These are phyloP conservation scores for Drosophila neotestacea DNA, from an alignment of 2,888 invertebrate species.

Conservation along the genomic window DNA sequence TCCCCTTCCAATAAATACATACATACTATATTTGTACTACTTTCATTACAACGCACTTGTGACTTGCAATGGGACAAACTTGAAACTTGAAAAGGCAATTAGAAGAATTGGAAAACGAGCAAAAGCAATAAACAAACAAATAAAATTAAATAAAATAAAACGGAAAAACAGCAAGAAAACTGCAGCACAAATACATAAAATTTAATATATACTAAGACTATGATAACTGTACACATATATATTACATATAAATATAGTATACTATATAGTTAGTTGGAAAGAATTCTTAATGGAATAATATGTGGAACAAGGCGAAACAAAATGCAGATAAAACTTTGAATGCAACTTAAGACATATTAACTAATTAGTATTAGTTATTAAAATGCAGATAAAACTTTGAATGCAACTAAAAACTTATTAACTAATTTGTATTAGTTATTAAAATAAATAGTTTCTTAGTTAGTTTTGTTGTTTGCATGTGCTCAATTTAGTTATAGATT, in stretches of 20 bases:
- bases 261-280: not conserved
- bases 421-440: not conserved
- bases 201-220: conserved; percentile 10
- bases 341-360: conserved; percentile 21
- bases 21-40: too few relatives aligned
- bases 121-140: conserved; percentile 16
- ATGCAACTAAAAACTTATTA: conserved; percentile 22
- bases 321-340: conserved; percentile 36
- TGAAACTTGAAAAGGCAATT: conserved; percentile 51
- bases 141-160: conserved; percentile 26
- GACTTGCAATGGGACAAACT: conserved; percentile 21
- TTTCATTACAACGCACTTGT: conserved; percentile 31
- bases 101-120: conserved; percentile 42
- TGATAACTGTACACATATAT: not conserved
- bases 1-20: too few relatives aligned
- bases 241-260: not conserved
- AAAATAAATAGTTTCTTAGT: conserved; percentile 20
- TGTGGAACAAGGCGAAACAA: conserved; percentile 27
- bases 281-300: conserved; percentile 14
- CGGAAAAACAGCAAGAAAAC: conserved; percentile 31
- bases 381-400: conserved; percentile 36
- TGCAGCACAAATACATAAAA: conserved; percentile 11
- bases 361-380: conserved; percentile 1
- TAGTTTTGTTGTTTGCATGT: conserved; percentile 1
- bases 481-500: conserved; percentile 3